Conservation (phyloP, 2,888 invertebrate genomes). For the Clistopyga incitator region DNA sequence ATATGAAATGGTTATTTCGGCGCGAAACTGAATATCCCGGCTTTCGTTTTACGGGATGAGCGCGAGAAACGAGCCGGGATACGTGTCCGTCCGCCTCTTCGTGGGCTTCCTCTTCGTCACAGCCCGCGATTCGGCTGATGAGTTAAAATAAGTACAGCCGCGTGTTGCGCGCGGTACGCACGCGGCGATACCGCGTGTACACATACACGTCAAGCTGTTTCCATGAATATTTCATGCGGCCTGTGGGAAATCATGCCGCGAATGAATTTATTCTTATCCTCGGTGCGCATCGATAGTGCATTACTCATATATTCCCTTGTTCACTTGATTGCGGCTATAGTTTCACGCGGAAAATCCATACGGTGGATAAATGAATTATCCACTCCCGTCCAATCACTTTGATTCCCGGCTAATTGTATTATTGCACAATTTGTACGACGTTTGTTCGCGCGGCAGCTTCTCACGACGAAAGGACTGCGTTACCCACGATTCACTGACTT, state of each 20-base stretch:
- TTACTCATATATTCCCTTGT: slow-evolving; percentile 48
- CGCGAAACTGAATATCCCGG: slow-evolving; percentile 44
- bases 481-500: background rate
- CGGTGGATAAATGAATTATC: slow-evolving; percentile 45
- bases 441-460: slow-evolving; percentile 10
- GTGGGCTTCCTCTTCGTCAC: no score
- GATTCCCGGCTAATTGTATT: slow-evolving; percentile 42
- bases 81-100: no score
- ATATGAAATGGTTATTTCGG: slow-evolving; percentile 69
- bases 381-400: slow-evolving; percentile 49
- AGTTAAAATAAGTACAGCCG: slow-evolving; percentile 47
- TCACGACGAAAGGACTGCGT: slow-evolving; percentile 56
- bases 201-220: slow-evolving; percentile 6
- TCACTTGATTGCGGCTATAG: slow-evolving; percentile 45
- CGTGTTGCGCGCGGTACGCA: background rate
- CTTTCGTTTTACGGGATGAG: slow-evolving; percentile 41
- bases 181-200: background rate
- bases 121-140: background rate
- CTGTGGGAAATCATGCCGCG: slow-evolving; percentile 64
- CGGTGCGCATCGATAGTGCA: slow-evolving; percentile 35
- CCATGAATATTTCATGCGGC: slow-evolving; percentile 60
- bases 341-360: slow-evolving; percentile 4
- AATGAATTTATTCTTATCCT: slow-evolving; percentile 65
- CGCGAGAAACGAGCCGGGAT: slow-evolving; percentile 14
- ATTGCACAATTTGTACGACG: slow-evolving; percentile 11